phyloP scores from a whole-genome alignment of 2,797 vertebrate species.

The Dendrocincla tyrannina region DNA sequence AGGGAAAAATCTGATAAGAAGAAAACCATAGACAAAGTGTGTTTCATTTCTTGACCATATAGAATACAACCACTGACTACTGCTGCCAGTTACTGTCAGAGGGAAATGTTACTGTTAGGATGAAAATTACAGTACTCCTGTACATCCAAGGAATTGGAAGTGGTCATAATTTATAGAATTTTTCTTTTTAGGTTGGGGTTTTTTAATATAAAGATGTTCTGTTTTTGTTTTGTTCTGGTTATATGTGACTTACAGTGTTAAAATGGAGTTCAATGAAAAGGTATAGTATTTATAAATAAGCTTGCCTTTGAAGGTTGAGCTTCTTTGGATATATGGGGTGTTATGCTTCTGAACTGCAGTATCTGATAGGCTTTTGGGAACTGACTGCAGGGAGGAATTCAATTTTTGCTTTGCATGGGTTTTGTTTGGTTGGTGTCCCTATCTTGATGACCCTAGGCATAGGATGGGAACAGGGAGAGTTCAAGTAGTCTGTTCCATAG shows the following conservation, averaged over 20 bases:
- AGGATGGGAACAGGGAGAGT: neutral
- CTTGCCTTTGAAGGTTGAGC: neutral
- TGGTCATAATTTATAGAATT: neutral
- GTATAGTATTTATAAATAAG: neutral
- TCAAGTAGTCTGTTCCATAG: neutral
- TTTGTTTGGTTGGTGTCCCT: neutral
- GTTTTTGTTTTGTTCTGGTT: neutral
- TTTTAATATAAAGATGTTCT: neutral
- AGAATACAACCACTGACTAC: neutral
- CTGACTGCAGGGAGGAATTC: neutral
- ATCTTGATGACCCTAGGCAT: neutral
- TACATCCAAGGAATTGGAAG: neutral
- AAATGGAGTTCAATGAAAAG: neutral
- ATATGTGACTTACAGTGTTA: neutral
- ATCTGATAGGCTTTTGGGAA: neutral
- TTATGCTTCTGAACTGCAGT: neutral
- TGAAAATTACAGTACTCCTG: neutral
- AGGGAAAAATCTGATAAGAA: neutral
- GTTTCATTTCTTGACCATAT: neutral
- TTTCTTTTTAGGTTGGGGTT: accelerated
- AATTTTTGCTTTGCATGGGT: neutral
- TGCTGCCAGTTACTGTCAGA: neutral
- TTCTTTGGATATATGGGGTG: neutral
- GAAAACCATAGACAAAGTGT: neutral
- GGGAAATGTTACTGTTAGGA: neutral